phyloP scores from a whole-genome alignment of 2,797 vertebrate genomes.

The Mormyrus proboscirostris region DNA sequence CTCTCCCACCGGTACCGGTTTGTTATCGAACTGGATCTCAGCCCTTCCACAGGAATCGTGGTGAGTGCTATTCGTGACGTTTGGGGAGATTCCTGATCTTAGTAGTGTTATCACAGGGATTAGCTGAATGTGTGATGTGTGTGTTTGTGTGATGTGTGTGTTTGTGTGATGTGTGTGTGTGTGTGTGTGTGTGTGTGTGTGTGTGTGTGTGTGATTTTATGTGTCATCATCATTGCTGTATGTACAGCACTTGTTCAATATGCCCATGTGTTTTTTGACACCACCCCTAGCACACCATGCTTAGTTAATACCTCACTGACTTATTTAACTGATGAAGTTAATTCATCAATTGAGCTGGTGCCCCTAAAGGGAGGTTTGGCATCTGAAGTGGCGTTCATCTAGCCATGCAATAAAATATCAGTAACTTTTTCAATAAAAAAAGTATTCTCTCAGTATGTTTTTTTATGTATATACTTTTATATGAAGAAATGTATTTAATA shows the following conservation, averaged over 20 bases:
- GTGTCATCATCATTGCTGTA: neutral
- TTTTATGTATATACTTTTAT: too few relatives aligned
- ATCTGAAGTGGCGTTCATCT: neutral
- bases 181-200: neutral
- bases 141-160: neutral
- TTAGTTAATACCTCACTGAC: neutral
- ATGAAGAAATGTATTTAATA: neutral
- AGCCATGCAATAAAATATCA: neutral
- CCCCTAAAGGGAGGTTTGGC: neutral
- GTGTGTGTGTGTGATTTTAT: neutral
- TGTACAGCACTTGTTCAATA: neutral
- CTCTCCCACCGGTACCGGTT: conserved; percentile 92
- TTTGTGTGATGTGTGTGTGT: neutral
- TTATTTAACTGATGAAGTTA: neutral
- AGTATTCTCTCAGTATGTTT: neutral
- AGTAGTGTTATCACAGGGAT: neutral
- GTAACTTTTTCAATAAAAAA: neutral
- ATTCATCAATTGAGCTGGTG: neutral
- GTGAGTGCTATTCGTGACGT: conserved; percentile 55
- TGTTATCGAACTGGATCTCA: conserved; percentile 92
- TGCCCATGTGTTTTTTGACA: neutral
- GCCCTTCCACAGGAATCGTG: conserved; percentile 97
- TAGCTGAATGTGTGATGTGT: neutral
- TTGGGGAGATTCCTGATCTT: neutral
- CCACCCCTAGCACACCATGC: neutral